A percentile compares a stretch with the other conserved stretches of the same genome.
These are phyloP conservation scores for Oreochromis grahami DNA, from an alignment of 2,797 vertebrate species.

Conservation along the genomic window DNA sequence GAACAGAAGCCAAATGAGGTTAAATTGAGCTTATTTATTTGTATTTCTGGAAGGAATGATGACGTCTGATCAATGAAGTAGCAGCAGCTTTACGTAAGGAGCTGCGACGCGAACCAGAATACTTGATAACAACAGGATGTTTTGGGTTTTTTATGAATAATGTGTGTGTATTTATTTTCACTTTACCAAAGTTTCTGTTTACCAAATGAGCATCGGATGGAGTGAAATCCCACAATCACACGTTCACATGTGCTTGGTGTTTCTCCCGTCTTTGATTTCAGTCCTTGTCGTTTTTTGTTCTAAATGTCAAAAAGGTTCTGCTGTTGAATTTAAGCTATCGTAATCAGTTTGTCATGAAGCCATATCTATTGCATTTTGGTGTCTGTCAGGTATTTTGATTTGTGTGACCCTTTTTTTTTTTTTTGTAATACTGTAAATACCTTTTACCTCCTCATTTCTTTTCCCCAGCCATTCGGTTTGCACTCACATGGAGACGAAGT, in stretches of 20 bases:
- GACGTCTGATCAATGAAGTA: constrained; percentile 20
- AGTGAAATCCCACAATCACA: neutral
- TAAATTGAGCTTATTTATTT: constrained; percentile 60
- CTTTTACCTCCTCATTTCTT: neutral
- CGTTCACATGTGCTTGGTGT: neutral
- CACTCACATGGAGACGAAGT: neutral
- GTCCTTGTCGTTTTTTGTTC: neutral
- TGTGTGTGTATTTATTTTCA: constrained; percentile 50
- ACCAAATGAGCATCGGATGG: constrained; percentile 15
- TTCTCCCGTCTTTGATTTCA: neutral
- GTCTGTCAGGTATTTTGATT: neutral
- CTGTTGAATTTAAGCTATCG: neutral
- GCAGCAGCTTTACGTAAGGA: neutral
- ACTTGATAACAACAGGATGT: constrained; percentile 14
- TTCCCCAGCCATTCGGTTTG: neutral
- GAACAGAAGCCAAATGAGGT: constrained; percentile 44
- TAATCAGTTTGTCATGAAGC: constrained; percentile 52
- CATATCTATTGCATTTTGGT: constrained; percentile 51
- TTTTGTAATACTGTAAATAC: constrained; percentile 65
- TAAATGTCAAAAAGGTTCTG: neutral
- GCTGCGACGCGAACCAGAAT: constrained; percentile 1
- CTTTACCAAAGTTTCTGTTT: constrained; percentile 58
- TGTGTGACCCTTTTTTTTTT: neutral
- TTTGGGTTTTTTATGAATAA: neutral
- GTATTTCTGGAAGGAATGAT: constrained; percentile 19